Conservation (phyloP, 1,140 invertebrate species). For the Papilio xuthus region DNA sequence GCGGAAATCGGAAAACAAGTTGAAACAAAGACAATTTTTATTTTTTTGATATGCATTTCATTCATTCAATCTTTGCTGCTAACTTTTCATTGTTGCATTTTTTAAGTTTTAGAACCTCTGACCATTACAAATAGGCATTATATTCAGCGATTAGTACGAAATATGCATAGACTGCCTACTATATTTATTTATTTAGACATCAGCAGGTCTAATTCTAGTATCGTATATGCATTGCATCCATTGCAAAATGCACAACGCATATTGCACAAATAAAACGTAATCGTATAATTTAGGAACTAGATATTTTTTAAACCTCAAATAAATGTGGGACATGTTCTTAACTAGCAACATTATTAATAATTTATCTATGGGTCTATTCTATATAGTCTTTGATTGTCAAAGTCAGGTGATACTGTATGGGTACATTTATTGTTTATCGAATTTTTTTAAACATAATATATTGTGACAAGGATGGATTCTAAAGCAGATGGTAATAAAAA, state of each 20-base stretch:
- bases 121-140: too few relatives aligned
- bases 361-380: not conserved
- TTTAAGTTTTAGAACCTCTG: not conserved
- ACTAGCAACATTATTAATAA: not conserved
- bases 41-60: not conserved
- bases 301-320: not conserved
- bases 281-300: too few relatives aligned
- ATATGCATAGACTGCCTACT: too few relatives aligned
- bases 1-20: constrained; percentile 28
- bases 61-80: not conserved
- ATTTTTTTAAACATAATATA: not conserved
- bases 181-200: too few relatives aligned
- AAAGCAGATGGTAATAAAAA: not conserved
- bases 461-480: not conserved
- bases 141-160: too few relatives aligned
- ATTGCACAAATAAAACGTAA: too few relatives aligned
- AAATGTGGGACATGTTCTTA: not conserved
- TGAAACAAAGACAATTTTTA: constrained; percentile 37
- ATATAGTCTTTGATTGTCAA: not conserved
- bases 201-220: too few relatives aligned
- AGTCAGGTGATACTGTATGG: not conserved
- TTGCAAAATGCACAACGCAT: too few relatives aligned
- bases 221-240: too few relatives aligned
- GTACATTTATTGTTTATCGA: not conserved
- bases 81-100: not conserved